Conservation (phyloP, 1,140 invertebrate genomes). For the Diploscapter pachys region DNA sequence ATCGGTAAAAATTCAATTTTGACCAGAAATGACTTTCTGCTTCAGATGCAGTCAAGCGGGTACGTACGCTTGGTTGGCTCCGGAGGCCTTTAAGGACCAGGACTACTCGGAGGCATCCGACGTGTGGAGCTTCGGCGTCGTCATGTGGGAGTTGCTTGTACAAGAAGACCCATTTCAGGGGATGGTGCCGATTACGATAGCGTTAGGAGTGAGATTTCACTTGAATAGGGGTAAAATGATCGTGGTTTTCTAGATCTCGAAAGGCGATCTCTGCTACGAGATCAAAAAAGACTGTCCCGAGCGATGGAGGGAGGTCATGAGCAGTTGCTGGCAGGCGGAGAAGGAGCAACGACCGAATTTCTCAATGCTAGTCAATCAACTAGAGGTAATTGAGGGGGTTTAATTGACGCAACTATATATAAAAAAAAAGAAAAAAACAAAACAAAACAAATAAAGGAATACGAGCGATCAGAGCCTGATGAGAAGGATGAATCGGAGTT, state of each 20-base stretch:
- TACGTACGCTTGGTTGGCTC: constrained; percentile 79
- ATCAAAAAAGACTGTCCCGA: neutral
- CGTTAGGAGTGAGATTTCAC: constrained; percentile 7
- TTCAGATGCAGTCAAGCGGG: constrained; percentile 7
- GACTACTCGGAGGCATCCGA: constrained; percentile 90
- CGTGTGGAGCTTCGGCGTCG: constrained; percentile 85
- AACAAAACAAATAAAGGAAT: neutral
- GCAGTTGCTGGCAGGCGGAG: constrained; percentile 6
- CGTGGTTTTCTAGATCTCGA: neutral
- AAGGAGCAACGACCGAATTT: neutral
- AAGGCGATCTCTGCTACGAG: neutral
- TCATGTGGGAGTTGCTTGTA: constrained; percentile 80
- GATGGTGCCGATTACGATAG: constrained; percentile 11
- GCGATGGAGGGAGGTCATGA: constrained; percentile 10
- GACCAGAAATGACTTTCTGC: neutral
- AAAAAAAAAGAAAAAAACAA: neutral
- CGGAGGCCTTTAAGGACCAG: constrained; percentile 84
- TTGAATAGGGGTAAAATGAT: neutral
- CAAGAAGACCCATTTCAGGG: constrained; percentile 25
- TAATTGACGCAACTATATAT: neutral
- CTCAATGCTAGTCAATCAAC: too few species aligned
- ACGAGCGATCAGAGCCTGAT: neutral
- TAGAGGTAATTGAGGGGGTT: neutral
- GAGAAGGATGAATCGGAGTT: neutral
- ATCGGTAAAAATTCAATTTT: neutral